phyloP scores from a whole-genome alignment of 2,113 vertebrate species.

The Meles meles region DNA sequence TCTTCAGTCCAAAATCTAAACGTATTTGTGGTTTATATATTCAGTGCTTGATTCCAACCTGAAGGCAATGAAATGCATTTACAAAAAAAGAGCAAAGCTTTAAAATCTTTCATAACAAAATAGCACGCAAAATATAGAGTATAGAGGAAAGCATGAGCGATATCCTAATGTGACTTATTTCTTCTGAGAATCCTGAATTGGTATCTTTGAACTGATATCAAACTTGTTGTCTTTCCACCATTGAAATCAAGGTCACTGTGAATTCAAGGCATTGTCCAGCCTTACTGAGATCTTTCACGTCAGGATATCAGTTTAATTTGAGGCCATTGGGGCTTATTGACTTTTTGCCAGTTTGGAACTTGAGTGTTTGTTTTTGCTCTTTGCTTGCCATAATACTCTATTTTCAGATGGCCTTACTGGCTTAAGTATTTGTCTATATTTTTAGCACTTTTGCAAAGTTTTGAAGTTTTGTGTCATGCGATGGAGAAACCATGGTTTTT shows the following conservation, averaged over 20 bases:
- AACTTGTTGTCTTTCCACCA: background rate
- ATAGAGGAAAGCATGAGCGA: background rate
- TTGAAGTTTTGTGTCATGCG: background rate
- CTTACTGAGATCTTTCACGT: background rate
- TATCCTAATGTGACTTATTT: background rate
- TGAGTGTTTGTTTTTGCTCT: background rate
- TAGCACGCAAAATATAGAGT: background rate
- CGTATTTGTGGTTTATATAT: background rate
- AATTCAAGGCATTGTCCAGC: background rate
- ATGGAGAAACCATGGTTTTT: background rate
- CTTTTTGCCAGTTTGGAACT: background rate
- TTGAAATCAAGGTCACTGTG: background rate
- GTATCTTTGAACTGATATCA: background rate
- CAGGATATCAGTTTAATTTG: background rate
- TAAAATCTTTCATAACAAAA: background rate
- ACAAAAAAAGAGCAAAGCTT: background rate
- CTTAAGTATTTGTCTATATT: background rate
- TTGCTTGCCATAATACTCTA: background rate
- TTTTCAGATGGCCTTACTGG: background rate
- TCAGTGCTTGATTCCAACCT: background rate
- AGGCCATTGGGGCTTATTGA: background rate
- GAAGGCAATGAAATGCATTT: background rate
- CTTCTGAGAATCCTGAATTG: background rate
- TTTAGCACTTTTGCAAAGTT: background rate
- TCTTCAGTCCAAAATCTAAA: background rate